Percentiles rank a stretch among this genome's conserved stretches.
phyloP scores from a whole-genome alignment of 2,113 vertebrate species.

The Microcebus lehilahytsara region DNA sequence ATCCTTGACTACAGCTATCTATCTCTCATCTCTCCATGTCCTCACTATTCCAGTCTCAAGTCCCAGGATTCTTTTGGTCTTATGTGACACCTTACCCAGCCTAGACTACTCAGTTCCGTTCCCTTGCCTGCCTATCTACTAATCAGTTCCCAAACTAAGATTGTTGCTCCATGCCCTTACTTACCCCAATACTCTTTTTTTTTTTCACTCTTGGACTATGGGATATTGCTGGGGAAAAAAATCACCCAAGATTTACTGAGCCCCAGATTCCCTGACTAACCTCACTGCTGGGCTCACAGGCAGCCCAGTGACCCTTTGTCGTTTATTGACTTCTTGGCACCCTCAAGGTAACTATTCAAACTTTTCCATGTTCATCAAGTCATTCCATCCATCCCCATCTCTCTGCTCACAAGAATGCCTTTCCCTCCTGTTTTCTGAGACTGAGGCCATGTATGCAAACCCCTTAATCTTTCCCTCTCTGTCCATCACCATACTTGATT shows the following conservation, averaged over 20 bases:
- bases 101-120: not conserved
- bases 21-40: not conserved
- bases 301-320: not conserved
- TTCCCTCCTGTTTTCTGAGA: not conserved
- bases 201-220: not conserved
- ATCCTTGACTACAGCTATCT: not conserved
- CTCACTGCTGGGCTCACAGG: not conserved
- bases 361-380: not conserved
- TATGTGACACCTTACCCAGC: not conserved
- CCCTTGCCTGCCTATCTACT: not conserved
- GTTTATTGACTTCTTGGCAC: not conserved
- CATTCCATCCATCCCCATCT: not conserved
- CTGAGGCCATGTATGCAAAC: not conserved
- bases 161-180: not conserved
- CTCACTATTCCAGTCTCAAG: not conserved
- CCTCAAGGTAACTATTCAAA: not conserved
- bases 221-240: not conserved
- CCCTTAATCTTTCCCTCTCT: not conserved
- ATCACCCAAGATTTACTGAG: not conserved
- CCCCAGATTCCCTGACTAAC: not conserved
- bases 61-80: not conserved
- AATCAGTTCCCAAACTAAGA: not conserved
- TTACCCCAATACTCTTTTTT: not conserved
- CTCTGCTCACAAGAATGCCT: not conserved
- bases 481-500: not conserved